Evolutionary conservation across 2,888 invertebrate species (phyloP).

Genomic region (Falcaria lacertinaria): DNA sequence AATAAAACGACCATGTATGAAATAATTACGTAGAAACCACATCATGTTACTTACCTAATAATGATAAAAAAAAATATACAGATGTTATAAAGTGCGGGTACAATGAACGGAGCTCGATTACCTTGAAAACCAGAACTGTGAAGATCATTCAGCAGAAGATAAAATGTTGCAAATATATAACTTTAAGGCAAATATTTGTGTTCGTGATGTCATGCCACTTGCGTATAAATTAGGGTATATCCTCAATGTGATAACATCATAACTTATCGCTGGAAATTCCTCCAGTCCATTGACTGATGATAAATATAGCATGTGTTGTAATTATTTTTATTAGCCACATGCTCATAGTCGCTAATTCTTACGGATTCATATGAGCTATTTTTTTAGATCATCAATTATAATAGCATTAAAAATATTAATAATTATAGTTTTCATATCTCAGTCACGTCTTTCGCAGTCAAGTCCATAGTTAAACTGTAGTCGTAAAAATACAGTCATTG

Average conservation of each 20-base stretch:
- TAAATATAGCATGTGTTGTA: too few relatives aligned
- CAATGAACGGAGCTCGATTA: conserved; percentile 65
- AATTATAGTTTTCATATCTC: conserved; percentile 1
- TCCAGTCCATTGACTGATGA: too few relatives aligned
- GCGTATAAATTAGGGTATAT: too few relatives aligned
- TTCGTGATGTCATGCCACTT: neutral
- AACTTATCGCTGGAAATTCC: too few relatives aligned
- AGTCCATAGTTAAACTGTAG: neutral
- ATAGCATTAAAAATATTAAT: neutral
- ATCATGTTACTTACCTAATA: conserved; percentile 24
- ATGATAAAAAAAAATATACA: conserved; percentile 34
- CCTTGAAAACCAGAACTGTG: conserved; percentile 58
- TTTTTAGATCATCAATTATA: neutral
- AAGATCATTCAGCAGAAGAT: conserved; percentile 36
- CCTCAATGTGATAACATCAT: too few relatives aligned
- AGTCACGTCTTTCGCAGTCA: neutral
- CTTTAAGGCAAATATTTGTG: neutral
- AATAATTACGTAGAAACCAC: neutral
- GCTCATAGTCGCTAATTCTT: too few relatives aligned
- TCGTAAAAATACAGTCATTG: conserved; percentile 2
- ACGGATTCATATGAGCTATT: too few relatives aligned
- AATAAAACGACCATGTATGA: conserved; percentile 6
- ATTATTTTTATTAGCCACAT: too few relatives aligned
- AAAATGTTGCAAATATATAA: conserved; percentile 17
- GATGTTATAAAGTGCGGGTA: conserved; percentile 59